Conservation (phyloP, 2,113 vertebrate genomes). For the Cacatua alba region DNA sequence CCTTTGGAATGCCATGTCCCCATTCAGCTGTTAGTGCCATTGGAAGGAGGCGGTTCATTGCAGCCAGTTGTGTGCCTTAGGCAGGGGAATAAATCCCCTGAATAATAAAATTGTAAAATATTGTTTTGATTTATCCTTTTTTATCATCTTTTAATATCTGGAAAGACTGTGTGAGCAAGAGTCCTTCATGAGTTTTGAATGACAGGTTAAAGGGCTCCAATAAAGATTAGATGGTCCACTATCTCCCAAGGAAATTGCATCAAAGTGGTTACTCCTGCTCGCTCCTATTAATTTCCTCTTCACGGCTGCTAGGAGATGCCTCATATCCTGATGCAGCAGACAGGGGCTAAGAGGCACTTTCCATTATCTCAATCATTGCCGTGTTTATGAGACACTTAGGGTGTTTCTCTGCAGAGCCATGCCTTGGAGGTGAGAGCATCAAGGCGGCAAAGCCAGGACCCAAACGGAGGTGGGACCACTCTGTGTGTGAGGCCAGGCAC, state of each 20-base stretch:
- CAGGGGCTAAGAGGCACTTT: conserved; percentile 76
- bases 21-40: background rate
- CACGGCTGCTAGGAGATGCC: conserved; percentile 76
- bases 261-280: conserved; percentile 82
- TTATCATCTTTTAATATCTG: conserved; percentile 75
- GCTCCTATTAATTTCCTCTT: conserved; percentile 83
- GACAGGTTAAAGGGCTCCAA: conserved; percentile 83
- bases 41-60: background rate
- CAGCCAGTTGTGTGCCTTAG: background rate
- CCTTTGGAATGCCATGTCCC: background rate
- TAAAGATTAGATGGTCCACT: conserved; percentile 84
- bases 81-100: background rate
- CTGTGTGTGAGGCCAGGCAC: background rate
- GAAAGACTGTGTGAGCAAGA: conserved; percentile 62
- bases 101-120: conserved; percentile 74
- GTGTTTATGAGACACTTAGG: conserved; percentile 76
- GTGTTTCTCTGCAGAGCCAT: conserved; percentile 69
- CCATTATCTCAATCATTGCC: conserved; percentile 78
- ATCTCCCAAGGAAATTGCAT: conserved; percentile 85
- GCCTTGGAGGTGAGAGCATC: conserved; percentile 35
- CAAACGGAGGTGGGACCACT: fast-evolving
- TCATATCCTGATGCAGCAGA: conserved; percentile 78
- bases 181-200: conserved; percentile 76
- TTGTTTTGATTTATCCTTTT: conserved; percentile 71
- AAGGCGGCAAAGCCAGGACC: background rate